Evolutionary conservation across 2,113 vertebrate genomes (phyloP).

Genomic region (Muntiacus reevesi): DNA sequence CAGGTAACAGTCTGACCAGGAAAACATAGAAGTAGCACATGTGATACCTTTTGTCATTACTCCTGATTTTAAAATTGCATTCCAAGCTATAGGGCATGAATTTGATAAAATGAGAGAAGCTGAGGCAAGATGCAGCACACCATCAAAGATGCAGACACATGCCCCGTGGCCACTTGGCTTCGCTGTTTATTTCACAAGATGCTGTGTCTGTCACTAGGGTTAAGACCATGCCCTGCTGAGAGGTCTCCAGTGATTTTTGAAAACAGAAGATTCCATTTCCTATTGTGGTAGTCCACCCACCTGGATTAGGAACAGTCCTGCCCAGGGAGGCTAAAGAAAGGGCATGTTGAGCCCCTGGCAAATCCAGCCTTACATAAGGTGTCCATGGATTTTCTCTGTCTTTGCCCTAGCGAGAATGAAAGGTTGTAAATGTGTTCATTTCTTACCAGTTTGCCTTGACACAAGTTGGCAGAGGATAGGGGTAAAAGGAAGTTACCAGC

Average conservation of each 20-base stretch:
- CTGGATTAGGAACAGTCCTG: not conserved
- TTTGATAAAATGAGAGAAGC: not conserved
- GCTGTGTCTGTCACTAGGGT: not conserved
- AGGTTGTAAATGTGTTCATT: not conserved
- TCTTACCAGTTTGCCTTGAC: not conserved
- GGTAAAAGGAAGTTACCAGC: not conserved
- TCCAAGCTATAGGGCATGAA: not conserved
- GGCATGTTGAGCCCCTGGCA: not conserved
- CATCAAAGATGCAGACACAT: not conserved
- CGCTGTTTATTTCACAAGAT: not conserved
- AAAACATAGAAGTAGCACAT: not conserved
- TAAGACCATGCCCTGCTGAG: not conserved
- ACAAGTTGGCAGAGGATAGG: not conserved
- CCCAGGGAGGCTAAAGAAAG: not conserved
- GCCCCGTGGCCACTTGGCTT: accelerated
- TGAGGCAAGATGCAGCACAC: not conserved
- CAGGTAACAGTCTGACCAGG: not conserved
- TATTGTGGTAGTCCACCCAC: not conserved
- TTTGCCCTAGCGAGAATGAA: not conserved
- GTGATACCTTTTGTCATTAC: not conserved
- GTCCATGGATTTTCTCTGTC: not conserved
- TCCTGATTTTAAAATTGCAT: not conserved
- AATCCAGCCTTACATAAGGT: not conserved
- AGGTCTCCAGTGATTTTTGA: not conserved
- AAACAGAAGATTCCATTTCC: not conserved